Conservation (phyloP, 2,113 vertebrate species). For the Loxodonta africana region DNA sequence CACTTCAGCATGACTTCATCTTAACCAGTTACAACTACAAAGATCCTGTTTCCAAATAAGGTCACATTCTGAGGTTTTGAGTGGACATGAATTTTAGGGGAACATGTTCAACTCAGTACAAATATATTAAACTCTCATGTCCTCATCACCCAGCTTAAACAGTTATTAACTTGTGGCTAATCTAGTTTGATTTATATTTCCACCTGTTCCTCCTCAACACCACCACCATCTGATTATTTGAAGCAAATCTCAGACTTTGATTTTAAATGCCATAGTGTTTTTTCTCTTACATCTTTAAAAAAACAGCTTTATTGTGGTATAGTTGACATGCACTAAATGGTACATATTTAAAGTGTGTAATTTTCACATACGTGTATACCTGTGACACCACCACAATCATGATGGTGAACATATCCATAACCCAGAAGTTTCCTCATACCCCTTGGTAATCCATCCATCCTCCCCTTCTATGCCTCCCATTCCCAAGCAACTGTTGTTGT, state of each 20-base stretch:
- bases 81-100: background rate
- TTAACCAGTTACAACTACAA: background rate
- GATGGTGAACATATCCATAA: background rate
- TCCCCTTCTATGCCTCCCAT: background rate
- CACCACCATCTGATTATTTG: background rate
- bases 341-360: background rate
- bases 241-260: background rate
- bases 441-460: too few species aligned
- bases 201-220: background rate
- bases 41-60: background rate
- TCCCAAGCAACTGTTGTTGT: background rate
- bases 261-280: background rate
- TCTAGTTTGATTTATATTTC: background rate
- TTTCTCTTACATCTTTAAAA: background rate
- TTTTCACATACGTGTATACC: background rate
- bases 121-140: background rate
- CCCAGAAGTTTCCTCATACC: background rate
- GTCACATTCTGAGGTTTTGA: too few species aligned
- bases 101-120: background rate
- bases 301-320: background rate
- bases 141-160: background rate
- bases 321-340: background rate
- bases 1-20: background rate
- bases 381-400: background rate
- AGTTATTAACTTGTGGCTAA: background rate